Percentiles rank a stretch among this genome's conserved stretches.
Evolutionary conservation across 1,140 invertebrate species (phyloP).

Genomic region (Mizuhopecten yessoensis): DNA sequence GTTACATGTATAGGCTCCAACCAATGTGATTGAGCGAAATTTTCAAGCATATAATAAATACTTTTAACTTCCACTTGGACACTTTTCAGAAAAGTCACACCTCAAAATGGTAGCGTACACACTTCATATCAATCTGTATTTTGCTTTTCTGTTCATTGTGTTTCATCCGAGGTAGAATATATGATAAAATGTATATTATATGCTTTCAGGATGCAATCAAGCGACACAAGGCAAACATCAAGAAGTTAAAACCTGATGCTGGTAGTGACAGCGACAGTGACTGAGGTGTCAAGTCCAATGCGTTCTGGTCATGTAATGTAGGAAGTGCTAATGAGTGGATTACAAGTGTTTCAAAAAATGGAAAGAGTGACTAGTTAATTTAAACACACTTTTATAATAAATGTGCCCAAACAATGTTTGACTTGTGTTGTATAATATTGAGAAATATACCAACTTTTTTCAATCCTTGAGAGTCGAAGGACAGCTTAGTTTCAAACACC

Average conservation of each 20-base stretch:
- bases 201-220: not conserved
- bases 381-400: constrained; percentile 36
- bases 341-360: not conserved
- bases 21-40: too few species aligned
- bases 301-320: not conserved
- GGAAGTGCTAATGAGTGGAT: not conserved
- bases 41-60: too few species aligned
- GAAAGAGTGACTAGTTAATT: constrained; percentile 4
- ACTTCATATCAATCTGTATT: too few species aligned
- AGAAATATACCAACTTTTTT: too few species aligned
- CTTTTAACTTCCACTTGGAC: too few species aligned
- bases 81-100: too few species aligned
- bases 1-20: too few species aligned
- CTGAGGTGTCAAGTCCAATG: not conserved
- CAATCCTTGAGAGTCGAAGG: too few species aligned
- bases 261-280: not conserved
- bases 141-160: too few species aligned
- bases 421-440: not conserved
- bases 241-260: not conserved
- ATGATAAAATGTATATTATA: not conserved
- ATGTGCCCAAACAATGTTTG: not conserved
- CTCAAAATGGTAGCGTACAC: too few species aligned
- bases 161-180: too few species aligned
- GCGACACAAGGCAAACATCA: constrained; percentile 11
- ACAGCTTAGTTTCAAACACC: too few species aligned